phyloP scores from a whole-genome alignment of 2,113 vertebrate genomes.

The Acanthochromis polyacanthus region DNA sequence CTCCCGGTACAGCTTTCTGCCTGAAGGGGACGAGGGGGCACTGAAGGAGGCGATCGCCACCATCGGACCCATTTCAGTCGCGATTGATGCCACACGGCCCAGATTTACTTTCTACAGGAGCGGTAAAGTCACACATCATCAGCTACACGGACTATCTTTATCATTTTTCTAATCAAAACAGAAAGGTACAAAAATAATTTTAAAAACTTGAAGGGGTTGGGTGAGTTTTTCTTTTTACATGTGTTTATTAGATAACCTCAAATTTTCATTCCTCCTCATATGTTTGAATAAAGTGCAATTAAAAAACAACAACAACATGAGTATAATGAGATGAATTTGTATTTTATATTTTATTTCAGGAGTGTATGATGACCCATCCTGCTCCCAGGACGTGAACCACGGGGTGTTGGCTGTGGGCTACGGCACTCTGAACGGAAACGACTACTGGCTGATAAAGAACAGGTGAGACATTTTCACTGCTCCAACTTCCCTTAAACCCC shows the following conservation, averaged over 20 bases:
- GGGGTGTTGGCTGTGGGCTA: constrained; percentile 90
- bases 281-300: not conserved
- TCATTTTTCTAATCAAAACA: not conserved
- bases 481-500: no score
- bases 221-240: no score
- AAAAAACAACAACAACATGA: not conserved
- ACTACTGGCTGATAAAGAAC: constrained; percentile 97
- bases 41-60: constrained; percentile 86
- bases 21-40: constrained; percentile 71
- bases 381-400: constrained; percentile 87
- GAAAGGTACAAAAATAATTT: no score
- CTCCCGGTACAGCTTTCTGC: constrained; percentile 80
- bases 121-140: constrained; percentile 76
- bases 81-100: constrained; percentile 86
- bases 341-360: constrained; percentile 74
- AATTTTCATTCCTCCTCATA: no score
- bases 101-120: constrained; percentile 87
- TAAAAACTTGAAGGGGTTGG: no score
- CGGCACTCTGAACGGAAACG: constrained; percentile 84
- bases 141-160: not conserved
- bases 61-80: constrained; percentile 91
- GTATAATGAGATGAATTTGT: not conserved
- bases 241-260: not conserved
- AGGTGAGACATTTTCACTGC: constrained; percentile 82
- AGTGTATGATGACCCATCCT: constrained; percentile 88